Percentiles rank a stretch among this genome's conserved stretches.
Evolutionary conservation across 1,140 invertebrate species (phyloP).

Genomic region (Thaumatotibia leucotreta): DNA sequence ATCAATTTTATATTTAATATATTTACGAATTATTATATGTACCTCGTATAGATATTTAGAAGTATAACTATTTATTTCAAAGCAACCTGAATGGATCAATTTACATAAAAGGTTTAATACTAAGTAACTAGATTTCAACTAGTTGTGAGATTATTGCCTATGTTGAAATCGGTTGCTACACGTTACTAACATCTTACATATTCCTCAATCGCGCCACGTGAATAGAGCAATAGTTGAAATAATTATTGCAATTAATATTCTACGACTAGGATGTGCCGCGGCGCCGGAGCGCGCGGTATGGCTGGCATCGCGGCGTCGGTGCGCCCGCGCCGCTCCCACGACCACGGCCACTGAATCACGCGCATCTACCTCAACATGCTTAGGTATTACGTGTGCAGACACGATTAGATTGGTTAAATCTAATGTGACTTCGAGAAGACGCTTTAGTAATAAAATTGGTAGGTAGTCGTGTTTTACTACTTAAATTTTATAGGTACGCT

Average conservation of each 20-base stretch:
- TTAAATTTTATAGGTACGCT: too few relatives aligned
- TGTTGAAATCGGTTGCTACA: background rate
- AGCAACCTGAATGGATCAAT: too few relatives aligned
- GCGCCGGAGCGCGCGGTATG: background rate
- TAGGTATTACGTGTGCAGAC: background rate
- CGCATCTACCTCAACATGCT: background rate
- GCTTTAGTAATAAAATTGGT: background rate
- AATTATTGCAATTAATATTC: conserved; percentile 1
- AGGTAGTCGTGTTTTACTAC: background rate
- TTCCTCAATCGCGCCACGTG: background rate
- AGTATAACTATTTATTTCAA: too few relatives aligned
- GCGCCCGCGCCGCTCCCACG: background rate
- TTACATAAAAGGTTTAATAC: too few relatives aligned
- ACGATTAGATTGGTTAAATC: background rate
- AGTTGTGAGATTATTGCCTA: too few relatives aligned
- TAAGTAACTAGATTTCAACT: too few relatives aligned
- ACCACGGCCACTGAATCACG: background rate
- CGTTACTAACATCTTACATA: background rate
- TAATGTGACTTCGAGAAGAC: background rate
- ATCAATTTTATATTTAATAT: too few relatives aligned
- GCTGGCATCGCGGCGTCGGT: background rate
- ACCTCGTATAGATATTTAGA: too few relatives aligned
- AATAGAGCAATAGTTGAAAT: background rate
- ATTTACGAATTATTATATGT: too few relatives aligned
- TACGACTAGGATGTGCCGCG: background rate